Conservation (phyloP, 2,113 vertebrate species). For the Bubo bubo region DNA sequence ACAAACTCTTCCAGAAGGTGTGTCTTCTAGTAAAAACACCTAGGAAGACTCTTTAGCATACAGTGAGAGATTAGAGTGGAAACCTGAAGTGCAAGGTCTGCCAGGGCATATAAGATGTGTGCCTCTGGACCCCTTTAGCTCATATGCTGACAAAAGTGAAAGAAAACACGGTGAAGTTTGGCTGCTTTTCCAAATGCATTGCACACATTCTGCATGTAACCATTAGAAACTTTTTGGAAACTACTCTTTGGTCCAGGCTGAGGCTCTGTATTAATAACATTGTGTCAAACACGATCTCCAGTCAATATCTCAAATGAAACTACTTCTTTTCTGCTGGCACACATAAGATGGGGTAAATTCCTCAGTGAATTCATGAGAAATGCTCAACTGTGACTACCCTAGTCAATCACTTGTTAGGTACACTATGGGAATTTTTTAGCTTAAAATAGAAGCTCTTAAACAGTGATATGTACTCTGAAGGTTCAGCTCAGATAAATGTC, state of each 20-base stretch:
- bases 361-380: background rate
- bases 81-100: background rate
- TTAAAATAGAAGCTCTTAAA: background rate
- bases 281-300: background rate
- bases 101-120: background rate
- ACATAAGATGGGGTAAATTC: background rate
- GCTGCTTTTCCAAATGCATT: background rate
- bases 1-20: background rate
- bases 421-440: background rate
- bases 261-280: background rate
- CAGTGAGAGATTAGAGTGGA: background rate
- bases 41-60: background rate
- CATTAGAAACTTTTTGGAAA: background rate
- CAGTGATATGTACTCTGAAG: background rate
- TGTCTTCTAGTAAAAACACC: background rate
- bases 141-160: background rate
- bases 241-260: background rate
- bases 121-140: background rate
- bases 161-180: background rate
- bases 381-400: background rate
- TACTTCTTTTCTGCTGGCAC: background rate
- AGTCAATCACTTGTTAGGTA: background rate
- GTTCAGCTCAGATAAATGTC: background rate
- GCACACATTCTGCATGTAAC: background rate
- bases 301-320: background rate